Percentiles rank a stretch among this genome's conserved stretches.
Conservation (phyloP, 2,888 invertebrate genomes). For the Synergus gifuensis region DNA sequence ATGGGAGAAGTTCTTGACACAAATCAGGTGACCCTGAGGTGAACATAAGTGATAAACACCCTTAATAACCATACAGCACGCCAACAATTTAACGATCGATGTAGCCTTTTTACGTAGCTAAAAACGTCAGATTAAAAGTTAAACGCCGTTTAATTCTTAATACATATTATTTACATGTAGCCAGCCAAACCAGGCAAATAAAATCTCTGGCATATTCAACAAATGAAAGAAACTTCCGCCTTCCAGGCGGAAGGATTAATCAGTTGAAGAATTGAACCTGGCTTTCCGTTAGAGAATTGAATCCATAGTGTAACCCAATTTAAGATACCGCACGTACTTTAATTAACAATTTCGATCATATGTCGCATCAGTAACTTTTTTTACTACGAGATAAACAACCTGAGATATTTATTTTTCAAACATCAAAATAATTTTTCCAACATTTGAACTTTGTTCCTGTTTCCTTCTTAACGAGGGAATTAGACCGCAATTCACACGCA, state of each 20-base stretch:
- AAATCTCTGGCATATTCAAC: not conserved
- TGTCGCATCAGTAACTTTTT: not conserved
- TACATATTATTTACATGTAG: not conserved
- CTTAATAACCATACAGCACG: constrained; percentile 70
- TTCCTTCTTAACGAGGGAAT: not conserved
- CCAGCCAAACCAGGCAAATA: not conserved
- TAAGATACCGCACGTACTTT: too few relatives aligned
- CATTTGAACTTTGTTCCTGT: constrained; percentile 18
- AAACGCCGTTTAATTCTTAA: constrained; percentile 16
- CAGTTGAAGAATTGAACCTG: too few relatives aligned
- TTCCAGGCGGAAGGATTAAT: too few relatives aligned
- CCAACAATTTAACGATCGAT: constrained; percentile 66
- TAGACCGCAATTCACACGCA: constrained; percentile 2
- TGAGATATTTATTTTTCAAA: constrained; percentile 14
- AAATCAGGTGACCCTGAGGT: constrained; percentile 71
- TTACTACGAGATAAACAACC: not conserved
- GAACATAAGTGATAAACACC: constrained; percentile 68
- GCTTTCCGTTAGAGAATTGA: too few relatives aligned
- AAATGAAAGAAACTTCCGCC: too few relatives aligned
- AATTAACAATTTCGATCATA: too few relatives aligned
- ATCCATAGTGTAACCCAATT: too few relatives aligned
- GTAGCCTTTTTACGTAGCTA: constrained; percentile 38
- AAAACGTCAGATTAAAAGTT: constrained; percentile 14
- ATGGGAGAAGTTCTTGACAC: constrained; percentile 69
- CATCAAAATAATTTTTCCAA: not conserved